Percentiles rank a stretch among this genome's conserved stretches.
Evolutionary conservation across 2,797 vertebrate genomes (phyloP).

Genomic region (Novumbra hubbsi): DNA sequence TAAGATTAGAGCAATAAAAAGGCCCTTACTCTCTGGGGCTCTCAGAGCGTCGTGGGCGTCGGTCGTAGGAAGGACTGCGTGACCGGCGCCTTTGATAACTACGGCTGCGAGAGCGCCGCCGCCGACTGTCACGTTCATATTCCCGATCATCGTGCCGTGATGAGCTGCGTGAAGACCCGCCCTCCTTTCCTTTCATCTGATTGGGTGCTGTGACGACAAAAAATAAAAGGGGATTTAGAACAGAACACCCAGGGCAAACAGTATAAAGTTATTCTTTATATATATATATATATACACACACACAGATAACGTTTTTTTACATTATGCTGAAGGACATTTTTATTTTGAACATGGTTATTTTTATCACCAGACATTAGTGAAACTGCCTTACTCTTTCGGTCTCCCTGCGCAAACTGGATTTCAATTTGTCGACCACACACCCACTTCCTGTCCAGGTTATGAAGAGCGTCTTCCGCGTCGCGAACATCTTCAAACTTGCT

Average conservation of each 20-base stretch:
- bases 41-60: slow-evolving; percentile 85
- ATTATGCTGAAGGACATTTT: neutral
- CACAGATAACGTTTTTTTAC: neutral
- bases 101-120: slow-evolving; percentile 87
- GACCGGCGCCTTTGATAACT: slow-evolving; percentile 90
- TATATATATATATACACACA: too few relatives aligned
- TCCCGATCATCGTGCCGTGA: slow-evolving; percentile 85
- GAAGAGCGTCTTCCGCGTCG: slow-evolving; percentile 94
- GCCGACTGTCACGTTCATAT: slow-evolving; percentile 80
- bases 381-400: slow-evolving; percentile 88
- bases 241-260: neutral
- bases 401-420: slow-evolving; percentile 98
- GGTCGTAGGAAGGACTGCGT: slow-evolving; percentile 89
- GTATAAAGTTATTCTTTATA: too few relatives aligned
- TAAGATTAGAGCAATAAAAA: too few relatives aligned
- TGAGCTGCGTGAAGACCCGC: slow-evolving; percentile 83
- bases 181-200: slow-evolving; percentile 96
- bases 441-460: slow-evolving; percentile 97
- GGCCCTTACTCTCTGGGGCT: slow-evolving; percentile 85
- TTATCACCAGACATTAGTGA: neutral
- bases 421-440: slow-evolving; percentile 98
- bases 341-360: neutral
- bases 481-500: slow-evolving; percentile 96
- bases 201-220: slow-evolving; percentile 77
- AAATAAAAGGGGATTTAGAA: neutral